These are phyloP conservation scores for Picus viridis DNA, from an alignment of 2,797 vertebrate species.

Conservation along the genomic window DNA sequence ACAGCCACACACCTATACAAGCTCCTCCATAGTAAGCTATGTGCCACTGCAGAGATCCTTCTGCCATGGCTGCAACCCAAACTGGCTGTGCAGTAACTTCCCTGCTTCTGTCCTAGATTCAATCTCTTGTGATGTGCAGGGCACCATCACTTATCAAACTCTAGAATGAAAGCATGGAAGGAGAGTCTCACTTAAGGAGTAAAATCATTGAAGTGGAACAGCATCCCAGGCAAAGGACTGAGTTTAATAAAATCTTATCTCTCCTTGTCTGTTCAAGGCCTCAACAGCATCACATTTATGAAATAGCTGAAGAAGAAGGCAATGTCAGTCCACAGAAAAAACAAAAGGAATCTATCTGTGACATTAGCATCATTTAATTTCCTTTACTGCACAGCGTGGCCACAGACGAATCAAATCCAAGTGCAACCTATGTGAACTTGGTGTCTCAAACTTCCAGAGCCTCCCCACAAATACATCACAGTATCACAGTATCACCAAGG, in stretches of 20 bases:
- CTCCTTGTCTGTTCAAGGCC: not conserved
- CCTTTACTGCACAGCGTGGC: not conserved
- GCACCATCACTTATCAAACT: not conserved
- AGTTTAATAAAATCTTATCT: slow-evolving; percentile 4
- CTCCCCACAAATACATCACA: not conserved
- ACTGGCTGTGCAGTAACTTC: not conserved
- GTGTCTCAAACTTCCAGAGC: not conserved
- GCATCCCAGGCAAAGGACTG: not conserved
- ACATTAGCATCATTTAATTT: not conserved
- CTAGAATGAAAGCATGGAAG: not conserved
- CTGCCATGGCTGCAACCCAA: not conserved
- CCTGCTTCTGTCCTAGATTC: not conserved
- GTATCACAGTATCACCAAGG: too few relatives aligned
- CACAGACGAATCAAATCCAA: not conserved
- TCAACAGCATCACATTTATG: not conserved
- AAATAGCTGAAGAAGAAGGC: not conserved
- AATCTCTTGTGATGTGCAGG: not conserved
- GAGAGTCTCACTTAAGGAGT: not conserved
- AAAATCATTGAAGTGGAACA: not conserved
- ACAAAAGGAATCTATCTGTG: not conserved
- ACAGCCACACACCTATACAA: not conserved
- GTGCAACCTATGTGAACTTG: not conserved
- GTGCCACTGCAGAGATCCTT: not conserved
- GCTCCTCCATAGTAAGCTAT: not conserved
- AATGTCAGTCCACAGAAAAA: not conserved